Base-by-base conservation (phyloP, 2,113 vertebrate species). In the Cyprinodon variegatus region DNA sequence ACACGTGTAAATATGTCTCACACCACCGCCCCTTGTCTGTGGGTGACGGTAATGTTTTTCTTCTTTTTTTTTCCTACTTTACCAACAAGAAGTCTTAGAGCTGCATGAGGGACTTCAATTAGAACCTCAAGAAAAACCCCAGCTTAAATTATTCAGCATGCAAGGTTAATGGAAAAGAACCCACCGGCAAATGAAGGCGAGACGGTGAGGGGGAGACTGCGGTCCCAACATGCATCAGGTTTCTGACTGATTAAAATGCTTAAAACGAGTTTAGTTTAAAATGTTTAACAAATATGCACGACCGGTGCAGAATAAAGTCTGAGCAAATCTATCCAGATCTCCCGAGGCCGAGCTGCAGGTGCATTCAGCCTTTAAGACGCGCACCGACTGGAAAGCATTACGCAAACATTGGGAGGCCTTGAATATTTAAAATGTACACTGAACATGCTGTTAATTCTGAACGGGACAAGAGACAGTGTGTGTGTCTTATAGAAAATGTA, bases 81-180 rank as follows among this genome's bases (percentile, higher is more conserved):
- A 93, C 91, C 81, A 70, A 90, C 93, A 91, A 90, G 89, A 94
- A 90, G 91, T 93, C 90, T 46, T 94, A 95, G 92, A 90, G 90
- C 14, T 48, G 38, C 53, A 70, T 36, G n/a, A 94, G 83, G 88
- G 92, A 93, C 93, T 93, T 93, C 94, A 92, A 90, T 90, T 92
- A 94, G 65, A 93, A 88, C 84, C 87, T 84, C 82, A 14, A 72
- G 73, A 90, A 92, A 86, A 90, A 73, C 79, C 29, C 74, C 81
- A 36, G 87, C 50, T 93, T 94, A 93, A 95, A 96, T 96, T 94
- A 96, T 95, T 95, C 94, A 94, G 84, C 53, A 79, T 71, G 68
- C 89, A 79, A 90, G 88, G 92, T 88, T 92, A 86, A 82, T 85
- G 69, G 83, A 79, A 90, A 80, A 73, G 81, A 84, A 87, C 70